Percentiles rank a stretch among this genome's conserved stretches.
Conservation (phyloP, 2,797 vertebrate genomes). For the Nothura maculosa region DNA sequence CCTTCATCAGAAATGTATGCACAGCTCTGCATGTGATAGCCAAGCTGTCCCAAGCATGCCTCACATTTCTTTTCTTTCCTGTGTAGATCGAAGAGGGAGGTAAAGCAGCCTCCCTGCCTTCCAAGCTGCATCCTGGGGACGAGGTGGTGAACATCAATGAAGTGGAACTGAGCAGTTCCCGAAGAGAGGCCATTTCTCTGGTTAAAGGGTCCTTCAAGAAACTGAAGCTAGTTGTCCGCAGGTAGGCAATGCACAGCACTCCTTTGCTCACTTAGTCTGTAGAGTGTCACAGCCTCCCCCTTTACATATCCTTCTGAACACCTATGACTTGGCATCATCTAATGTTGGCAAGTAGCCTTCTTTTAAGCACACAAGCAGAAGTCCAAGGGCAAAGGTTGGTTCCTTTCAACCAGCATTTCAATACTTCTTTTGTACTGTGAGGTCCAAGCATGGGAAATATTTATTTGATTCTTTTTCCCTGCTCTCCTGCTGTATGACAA, state of each 20-base stretch:
- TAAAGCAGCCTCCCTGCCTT: conserved; percentile 84
- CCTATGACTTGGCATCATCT: not conserved
- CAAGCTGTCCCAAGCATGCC: not conserved
- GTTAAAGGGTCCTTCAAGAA: conserved; percentile 93
- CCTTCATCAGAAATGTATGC: not conserved
- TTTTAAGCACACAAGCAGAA: not conserved
- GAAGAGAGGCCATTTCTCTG: conserved; percentile 91
- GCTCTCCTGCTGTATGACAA: not conserved
- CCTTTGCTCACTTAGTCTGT: not conserved
- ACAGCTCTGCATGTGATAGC: not conserved
- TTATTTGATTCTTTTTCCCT: not conserved
- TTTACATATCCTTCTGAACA: not conserved
- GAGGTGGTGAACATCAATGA: conserved; percentile 91
- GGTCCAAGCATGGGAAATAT: not conserved
- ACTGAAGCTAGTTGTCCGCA: conserved; percentile 89
- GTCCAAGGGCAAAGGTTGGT: not conserved
- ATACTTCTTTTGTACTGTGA: not conserved
- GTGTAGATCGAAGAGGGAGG: conserved; percentile 90
- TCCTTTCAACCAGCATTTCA: not conserved
- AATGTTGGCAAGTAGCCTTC: not conserved
- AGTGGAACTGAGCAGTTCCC: conserved; percentile 89
- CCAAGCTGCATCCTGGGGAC: conserved; percentile 88
- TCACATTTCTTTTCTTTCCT: conserved; percentile 17
- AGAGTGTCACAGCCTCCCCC: not conserved
- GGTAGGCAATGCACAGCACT: conserved; percentile 76